These are phyloP conservation scores for Drosophila bipectinata DNA, from an alignment of 1,140 invertebrate species.

Conservation along the genomic window DNA sequence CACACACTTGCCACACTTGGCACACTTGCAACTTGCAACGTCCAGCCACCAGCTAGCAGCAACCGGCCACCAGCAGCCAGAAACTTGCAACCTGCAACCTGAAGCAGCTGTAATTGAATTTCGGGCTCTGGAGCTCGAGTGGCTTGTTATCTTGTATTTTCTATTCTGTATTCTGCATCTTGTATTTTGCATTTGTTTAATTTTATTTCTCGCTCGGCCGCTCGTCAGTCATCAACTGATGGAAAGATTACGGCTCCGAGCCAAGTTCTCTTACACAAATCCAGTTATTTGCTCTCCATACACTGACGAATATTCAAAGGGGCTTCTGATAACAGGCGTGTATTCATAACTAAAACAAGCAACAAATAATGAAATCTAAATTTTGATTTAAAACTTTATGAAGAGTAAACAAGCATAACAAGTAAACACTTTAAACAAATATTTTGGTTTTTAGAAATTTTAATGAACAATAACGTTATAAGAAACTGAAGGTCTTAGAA, in stretches of 20 bases:
- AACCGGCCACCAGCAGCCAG: neutral
- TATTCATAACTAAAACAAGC: no score
- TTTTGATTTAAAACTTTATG: no score
- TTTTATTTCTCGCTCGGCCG: constrained; percentile 56
- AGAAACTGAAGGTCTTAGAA: no score
- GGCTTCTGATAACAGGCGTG: no score
- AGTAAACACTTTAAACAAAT: no score
- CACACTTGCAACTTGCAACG: constrained; percentile 21
- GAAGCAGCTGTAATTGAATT: constrained; percentile 59
- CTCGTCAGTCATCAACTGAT: constrained; percentile 40
- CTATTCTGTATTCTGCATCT: neutral
- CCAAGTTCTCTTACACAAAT: constrained; percentile 7
- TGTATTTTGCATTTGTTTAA: constrained; percentile 59
- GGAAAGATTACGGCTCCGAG: constrained; percentile 61
- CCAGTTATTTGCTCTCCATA: constrained; percentile 8
- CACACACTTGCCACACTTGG: neutral
- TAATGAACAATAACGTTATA: no score
- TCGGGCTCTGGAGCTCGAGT: constrained; percentile 34
- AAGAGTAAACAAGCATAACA: no score
- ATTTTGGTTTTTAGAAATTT: no score
- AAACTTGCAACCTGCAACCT: constrained; percentile 38
- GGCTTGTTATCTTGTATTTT: constrained; percentile 49
- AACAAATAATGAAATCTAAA: no score
- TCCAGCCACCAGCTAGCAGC: no score
- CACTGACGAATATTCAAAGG: neutral